phyloP scores from a whole-genome alignment of 92 coral and sea anemone species.

The Phenganax subtilis region DNA sequence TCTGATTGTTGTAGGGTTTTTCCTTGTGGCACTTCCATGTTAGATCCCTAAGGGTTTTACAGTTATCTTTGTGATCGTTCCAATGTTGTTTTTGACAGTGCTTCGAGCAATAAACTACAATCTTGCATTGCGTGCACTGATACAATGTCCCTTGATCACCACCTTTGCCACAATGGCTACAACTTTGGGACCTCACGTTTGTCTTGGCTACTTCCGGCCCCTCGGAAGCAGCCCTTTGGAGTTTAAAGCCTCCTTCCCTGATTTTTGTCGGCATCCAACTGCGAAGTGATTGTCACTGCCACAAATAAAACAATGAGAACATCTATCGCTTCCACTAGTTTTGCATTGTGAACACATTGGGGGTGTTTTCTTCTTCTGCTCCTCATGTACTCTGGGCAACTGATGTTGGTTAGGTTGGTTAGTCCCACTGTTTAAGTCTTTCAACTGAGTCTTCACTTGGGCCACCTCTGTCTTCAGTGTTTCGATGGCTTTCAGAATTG shows the following conservation, averaged over 20 bases:
- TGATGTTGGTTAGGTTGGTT: background rate
- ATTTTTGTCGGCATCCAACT: conserved; percentile 35
- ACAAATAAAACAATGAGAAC: conserved; percentile 49
- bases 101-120: conserved; percentile 57
- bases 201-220: conserved; percentile 20
- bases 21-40: background rate
- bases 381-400: background rate
- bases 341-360: conserved; percentile 40
- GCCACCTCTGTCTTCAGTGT: conserved; percentile 13
- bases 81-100: conserved; percentile 58
- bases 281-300: conserved; percentile 44
- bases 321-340: conserved; percentile 27
- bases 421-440: conserved; percentile 10
- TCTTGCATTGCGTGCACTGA: conserved; percentile 52
- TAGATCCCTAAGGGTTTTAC: conserved; percentile 7
- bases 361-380: conserved; percentile 15
- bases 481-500: conserved; percentile 25
- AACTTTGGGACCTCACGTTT: conserved; percentile 7
- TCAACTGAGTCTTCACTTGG: conserved; percentile 18
- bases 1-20: background rate
- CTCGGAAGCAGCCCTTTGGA: conserved; percentile 12
- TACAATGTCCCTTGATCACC: background rate
- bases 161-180: background rate
- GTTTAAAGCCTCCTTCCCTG: conserved; percentile 11
- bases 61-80: conserved; percentile 44